phyloP scores from a whole-genome alignment of 2,113 vertebrate genomes.

The Crotalus helleri region DNA sequence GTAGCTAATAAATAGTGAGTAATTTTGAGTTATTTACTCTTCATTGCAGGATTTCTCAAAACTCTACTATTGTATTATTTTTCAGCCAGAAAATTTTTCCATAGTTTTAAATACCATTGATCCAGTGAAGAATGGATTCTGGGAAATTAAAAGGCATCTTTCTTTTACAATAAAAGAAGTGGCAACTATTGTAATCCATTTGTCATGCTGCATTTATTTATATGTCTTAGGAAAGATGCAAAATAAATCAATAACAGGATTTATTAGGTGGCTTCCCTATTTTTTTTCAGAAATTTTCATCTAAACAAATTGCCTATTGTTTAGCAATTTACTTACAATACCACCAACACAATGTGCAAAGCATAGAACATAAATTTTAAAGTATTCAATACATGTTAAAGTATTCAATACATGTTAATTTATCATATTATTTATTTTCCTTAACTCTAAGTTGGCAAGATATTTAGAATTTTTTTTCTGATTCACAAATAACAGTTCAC shows the following conservation, averaged over 20 bases:
- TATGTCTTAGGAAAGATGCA: neutral
- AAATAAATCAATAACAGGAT: neutral
- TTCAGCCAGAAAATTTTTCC: neutral
- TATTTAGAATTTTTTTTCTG: neutral
- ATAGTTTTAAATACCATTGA: neutral
- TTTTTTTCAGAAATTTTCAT: neutral
- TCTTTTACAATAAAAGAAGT: neutral
- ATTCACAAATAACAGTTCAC: neutral
- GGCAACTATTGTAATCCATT: neutral
- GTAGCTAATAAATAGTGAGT: neutral
- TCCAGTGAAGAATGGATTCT: neutral
- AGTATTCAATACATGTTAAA: neutral
- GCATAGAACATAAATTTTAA: neutral
- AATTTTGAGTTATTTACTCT: neutral
- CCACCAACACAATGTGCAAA: neutral
- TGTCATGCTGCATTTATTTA: neutral
- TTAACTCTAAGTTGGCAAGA: neutral
- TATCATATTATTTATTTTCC: conserved; percentile 1
- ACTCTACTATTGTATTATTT: neutral
- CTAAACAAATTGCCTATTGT: neutral
- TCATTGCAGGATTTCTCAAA: neutral
- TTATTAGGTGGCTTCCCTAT: neutral
- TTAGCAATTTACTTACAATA: neutral
- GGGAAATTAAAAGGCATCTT: neutral
- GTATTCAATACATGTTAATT: neutral